These are phyloP conservation scores for Macquaria australasica DNA, from an alignment of 2,113 vertebrate genomes.

Conservation along the genomic window DNA sequence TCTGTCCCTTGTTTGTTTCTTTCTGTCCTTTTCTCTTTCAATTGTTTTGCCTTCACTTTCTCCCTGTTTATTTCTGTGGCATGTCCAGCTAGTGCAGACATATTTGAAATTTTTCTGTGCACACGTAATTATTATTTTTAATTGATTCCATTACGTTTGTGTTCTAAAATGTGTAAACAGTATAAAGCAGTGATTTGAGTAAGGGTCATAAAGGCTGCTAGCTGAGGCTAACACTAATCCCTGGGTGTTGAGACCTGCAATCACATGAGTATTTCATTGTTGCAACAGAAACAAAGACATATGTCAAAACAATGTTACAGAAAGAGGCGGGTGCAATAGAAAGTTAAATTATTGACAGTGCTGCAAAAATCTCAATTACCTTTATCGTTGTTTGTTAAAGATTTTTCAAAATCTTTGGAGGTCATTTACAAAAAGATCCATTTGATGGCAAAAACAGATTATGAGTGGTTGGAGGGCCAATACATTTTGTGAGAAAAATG, in stretches of 20 bases:
- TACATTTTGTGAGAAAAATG: not conserved
- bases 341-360: not conserved
- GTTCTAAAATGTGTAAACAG: conserved; percentile 3
- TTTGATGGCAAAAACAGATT: not conserved
- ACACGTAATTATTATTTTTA: not conserved
- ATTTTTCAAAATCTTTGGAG: not conserved
- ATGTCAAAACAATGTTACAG: conserved; percentile 13
- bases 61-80: not conserved
- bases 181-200: conserved; percentile 5
- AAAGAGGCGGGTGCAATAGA: not conserved
- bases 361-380: not conserved
- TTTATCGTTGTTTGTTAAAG: not conserved
- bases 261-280: conserved; percentile 35
- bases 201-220: conserved; percentile 19
- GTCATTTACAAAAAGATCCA: not conserved
- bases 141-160: not conserved
- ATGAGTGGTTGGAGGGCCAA: not conserved
- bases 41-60: not conserved
- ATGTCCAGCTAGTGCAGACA: not conserved
- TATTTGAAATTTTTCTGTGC: not conserved
- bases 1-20: conserved; percentile 3
- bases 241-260: conserved; percentile 1
- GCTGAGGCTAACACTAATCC: conserved; percentile 30
- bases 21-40: conserved; percentile 4
- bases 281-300: conserved; percentile 24